A percentile compares a stretch with the other conserved stretches of the same genome.
Conservation (phyloP, 2,888 invertebrate genomes). For the Polylopha cassiicola region DNA sequence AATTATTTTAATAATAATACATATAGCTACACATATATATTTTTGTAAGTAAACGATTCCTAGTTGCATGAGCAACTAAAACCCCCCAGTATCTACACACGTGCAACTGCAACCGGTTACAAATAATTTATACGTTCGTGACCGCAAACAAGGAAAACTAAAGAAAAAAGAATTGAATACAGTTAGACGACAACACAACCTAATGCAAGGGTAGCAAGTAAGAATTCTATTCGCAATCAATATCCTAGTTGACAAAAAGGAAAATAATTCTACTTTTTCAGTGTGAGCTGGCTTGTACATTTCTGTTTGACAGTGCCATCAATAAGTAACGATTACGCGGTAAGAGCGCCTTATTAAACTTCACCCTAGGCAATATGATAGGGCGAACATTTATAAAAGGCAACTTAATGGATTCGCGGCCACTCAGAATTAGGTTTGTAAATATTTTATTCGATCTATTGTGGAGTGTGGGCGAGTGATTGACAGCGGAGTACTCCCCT, state of each 20-base stretch:
- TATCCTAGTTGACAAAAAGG: no score
- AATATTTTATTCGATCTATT: slow-evolving; percentile 70
- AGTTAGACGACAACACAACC: no score
- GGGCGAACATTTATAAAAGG: slow-evolving; percentile 52
- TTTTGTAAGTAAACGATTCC: slow-evolving; percentile 27
- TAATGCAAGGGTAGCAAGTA: no score
- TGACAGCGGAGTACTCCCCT: slow-evolving; percentile 56
- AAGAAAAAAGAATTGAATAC: slow-evolving; percentile 37
- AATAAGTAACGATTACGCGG: slow-evolving; percentile 62
- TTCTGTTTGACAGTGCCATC: slow-evolving; percentile 34
- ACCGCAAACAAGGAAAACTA: slow-evolving; percentile 57
- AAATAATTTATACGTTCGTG: slow-evolving; percentile 59
- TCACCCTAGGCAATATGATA: slow-evolving; percentile 49
- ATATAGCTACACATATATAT: no score
- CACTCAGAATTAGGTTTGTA: slow-evolving; percentile 67
- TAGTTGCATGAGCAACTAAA: slow-evolving; percentile 1
- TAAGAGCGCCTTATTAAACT: slow-evolving; percentile 50
- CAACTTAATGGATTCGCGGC: slow-evolving; percentile 66
- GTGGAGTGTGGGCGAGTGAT: slow-evolving; percentile 57
- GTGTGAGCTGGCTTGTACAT: no score
- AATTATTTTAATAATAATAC: no score
- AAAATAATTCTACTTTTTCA: no score
- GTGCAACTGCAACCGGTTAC: slow-evolving; percentile 43
- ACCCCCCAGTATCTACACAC: slow-evolving; percentile 30
- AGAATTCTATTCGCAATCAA: no score